Percentiles rank a stretch among this genome's conserved stretches.
These are phyloP conservation scores for Trypoxylon attenuatum DNA, from an alignment of 2,888 invertebrate species.

Conservation along the genomic window DNA sequence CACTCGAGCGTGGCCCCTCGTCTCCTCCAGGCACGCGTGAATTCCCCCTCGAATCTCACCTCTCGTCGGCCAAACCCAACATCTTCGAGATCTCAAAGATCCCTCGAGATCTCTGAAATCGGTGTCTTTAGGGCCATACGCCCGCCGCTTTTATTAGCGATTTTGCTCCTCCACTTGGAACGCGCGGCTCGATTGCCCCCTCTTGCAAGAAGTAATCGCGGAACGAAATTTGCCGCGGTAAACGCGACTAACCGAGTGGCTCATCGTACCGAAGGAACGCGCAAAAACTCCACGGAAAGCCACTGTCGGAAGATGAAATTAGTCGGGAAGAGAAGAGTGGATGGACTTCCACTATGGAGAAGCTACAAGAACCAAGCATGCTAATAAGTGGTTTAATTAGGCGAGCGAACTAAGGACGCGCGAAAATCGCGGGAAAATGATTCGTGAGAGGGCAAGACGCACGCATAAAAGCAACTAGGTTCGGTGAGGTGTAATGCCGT, in stretches of 20 bases:
- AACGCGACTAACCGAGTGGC: neutral
- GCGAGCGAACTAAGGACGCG: slow-evolving; percentile 5
- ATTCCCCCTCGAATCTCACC: slow-evolving; percentile 13
- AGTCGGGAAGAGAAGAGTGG: too few species aligned
- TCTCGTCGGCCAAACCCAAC: slow-evolving; percentile 8
- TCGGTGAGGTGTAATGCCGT: slow-evolving; percentile 53
- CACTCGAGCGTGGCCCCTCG: slow-evolving; percentile 19
- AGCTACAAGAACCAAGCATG: too few species aligned
- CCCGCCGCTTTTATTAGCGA: neutral
- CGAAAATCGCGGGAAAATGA: slow-evolving; percentile 6
- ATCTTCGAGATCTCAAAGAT: too few species aligned
- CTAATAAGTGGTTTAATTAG: neutral
- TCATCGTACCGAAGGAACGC: neutral
- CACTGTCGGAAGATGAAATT: too few species aligned
- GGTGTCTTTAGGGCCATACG: neutral
- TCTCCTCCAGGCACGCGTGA: slow-evolving; percentile 42
- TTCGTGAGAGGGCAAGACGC: neutral
- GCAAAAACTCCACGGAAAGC: too few species aligned
- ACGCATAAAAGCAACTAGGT: too few species aligned
- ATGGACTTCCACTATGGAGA: too few species aligned
- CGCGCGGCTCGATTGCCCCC: neutral
- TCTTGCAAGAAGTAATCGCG: neutral
- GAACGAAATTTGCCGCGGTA: neutral
- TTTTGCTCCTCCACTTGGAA: neutral
- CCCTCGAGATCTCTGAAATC: too few species aligned